Percentiles rank a stretch among this genome's conserved stretches.
These are phyloP conservation scores for Aphaenogaster rudis DNA, from an alignment of 1,140 invertebrate species.

Conservation along the genomic window DNA sequence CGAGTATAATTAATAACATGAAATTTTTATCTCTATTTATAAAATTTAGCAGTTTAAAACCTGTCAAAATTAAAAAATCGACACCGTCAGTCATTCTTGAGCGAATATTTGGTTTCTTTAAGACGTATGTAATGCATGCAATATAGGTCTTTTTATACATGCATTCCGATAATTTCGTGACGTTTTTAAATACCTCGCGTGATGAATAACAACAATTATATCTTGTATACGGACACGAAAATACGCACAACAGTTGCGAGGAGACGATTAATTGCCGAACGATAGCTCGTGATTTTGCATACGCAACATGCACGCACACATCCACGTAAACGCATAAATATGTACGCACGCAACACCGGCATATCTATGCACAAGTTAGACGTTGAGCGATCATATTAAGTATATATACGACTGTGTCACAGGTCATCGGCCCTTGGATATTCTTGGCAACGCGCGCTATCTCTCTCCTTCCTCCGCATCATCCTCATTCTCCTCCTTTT, in stretches of 20 bases:
- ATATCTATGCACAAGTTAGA: conserved; percentile 62
- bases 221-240: conserved; percentile 8
- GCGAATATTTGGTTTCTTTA: neutral
- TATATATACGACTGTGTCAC: conserved; percentile 72
- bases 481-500: conserved; percentile 49
- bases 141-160: neutral
- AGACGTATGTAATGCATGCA: neutral
- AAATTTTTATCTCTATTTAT: neutral
- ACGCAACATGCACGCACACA: neutral
- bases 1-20: neutral
- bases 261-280: conserved; percentile 40
- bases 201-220: neutral
- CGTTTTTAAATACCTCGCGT: neutral
- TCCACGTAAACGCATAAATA: neutral
- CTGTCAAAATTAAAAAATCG: neutral
- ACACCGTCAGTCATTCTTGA: neutral
- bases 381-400: conserved; percentile 66
- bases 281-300: conserved; percentile 36
- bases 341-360: conserved; percentile 5
- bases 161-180: neutral
- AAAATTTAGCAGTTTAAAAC: neutral
- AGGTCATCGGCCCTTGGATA: conserved; percentile 73
- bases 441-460: conserved; percentile 67
- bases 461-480: conserved; percentile 60
- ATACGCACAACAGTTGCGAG: conserved; percentile 12